These are phyloP conservation scores for Okapia johnstoni DNA, from an alignment of 2,113 vertebrate genomes.

Conservation along the genomic window DNA sequence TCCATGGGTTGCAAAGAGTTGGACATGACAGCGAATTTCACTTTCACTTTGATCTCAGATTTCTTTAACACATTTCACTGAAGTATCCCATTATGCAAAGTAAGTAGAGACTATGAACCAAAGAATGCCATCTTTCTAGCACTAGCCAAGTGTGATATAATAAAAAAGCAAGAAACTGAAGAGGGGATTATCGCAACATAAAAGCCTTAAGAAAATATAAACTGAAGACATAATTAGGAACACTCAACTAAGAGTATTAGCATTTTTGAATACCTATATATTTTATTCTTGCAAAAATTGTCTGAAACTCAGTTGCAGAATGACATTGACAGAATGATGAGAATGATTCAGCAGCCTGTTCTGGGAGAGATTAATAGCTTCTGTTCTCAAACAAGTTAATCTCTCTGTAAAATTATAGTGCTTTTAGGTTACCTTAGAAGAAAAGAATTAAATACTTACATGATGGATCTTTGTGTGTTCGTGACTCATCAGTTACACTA, in stretches of 20 bases:
- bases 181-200: conserved; percentile 25
- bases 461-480: neutral
- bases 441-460: conserved; percentile 48
- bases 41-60: neutral
- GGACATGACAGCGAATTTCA: neutral
- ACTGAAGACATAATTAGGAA: conserved; percentile 50
- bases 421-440: conserved; percentile 52
- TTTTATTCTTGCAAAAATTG: conserved; percentile 19
- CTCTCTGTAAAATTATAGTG: conserved; percentile 37
- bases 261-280: neutral
- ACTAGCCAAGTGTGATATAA: neutral
- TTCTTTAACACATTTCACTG: neutral
- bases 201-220: conserved; percentile 56
- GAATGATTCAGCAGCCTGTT: conserved; percentile 41
- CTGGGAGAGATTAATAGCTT: conserved; percentile 55
- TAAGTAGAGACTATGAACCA: neutral
- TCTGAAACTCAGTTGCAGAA: conserved; percentile 39
- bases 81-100: neutral
- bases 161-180: conserved; percentile 3
- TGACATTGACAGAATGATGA: conserved; percentile 31
- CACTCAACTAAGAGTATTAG: conserved; percentile 45
- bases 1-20: neutral
- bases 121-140: neutral
- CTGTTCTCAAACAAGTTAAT: conserved; percentile 53
- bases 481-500: neutral